Percentiles rank a stretch among this genome's conserved stretches.
These are phyloP conservation scores for Phorcus lineatus DNA, from an alignment of 2,888 invertebrate genomes.

Conservation along the genomic window DNA sequence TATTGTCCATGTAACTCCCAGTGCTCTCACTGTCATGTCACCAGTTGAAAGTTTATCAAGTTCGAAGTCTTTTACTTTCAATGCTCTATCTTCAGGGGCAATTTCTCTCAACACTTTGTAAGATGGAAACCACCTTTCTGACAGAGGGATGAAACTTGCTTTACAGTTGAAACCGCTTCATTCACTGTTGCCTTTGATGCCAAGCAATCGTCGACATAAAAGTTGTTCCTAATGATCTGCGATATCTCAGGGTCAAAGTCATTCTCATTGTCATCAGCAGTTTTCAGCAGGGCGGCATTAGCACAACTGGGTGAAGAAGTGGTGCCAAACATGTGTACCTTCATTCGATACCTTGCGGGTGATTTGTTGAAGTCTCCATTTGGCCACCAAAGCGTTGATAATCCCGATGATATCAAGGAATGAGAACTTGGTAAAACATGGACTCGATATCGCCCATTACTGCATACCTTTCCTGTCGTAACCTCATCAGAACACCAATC, in stretches of 20 bases:
- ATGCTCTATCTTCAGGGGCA: conserved; percentile 11
- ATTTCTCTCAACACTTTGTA: conserved; percentile 28
- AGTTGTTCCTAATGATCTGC: conserved; percentile 15
- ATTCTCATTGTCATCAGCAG: background rate
- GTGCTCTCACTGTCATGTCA: background rate
- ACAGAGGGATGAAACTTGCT: conserved; percentile 21
- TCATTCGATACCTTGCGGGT: background rate
- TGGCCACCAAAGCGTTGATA: conserved; percentile 43
- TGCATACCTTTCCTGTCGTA: conserved; percentile 41
- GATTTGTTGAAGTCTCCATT: background rate
- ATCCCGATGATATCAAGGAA: conserved; percentile 34
- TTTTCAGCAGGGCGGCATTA: background rate
- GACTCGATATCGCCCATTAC: conserved; percentile 43
- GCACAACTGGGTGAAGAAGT: background rate
- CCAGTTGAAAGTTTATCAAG: conserved; percentile 22
- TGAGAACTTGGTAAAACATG: conserved; percentile 41
- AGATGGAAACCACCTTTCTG: conserved; percentile 23
- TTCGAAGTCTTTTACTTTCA: background rate
- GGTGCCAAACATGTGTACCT: background rate
- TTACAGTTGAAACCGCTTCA: conserved; percentile 14
- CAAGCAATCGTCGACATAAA: conserved; percentile 40
- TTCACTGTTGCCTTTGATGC: conserved; percentile 28
- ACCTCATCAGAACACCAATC: conserved; percentile 43
- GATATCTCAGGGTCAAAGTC: conserved; percentile 10
- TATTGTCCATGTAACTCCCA: conserved; percentile 33